Base-by-base conservation (phyloP, 2,797 vertebrate species). In the Xenentodon cancila region DNA sequence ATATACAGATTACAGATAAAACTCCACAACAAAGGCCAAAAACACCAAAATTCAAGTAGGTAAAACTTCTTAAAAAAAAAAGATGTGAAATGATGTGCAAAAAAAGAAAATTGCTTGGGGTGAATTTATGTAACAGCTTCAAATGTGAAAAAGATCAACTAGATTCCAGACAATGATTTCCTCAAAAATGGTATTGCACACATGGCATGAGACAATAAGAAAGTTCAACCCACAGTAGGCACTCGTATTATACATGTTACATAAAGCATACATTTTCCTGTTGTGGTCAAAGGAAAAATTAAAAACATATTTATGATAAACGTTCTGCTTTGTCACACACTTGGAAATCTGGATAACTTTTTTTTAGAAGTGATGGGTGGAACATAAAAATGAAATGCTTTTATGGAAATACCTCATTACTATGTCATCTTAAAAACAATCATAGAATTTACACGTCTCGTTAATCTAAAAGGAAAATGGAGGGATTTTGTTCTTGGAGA, bases 141-240 rank as follows among this genome's bases (percentile, higher is more conserved):
- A 55, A 75, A 37, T 13, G 77, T 87, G 79, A 75, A 81, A 78
- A 71, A 47, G 13, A 59, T 68, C 6, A 59, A 51, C n/a, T 32
- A 0, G 11, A 68, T 77, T 86, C 83, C 88, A 89, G 55, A 58
- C 67, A 55, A 30, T 40, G 49, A 59, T 42, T 53, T 12, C 15
- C 64, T 58, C 25, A 17, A 53, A 44, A 53, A 44, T 67, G 58
- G 64, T 84, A 84, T 82, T 88, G 79, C 87, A 83, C 84, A 75
- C 17, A 77, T 70, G 62, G 59, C 27, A 80, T 79, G 81, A 87
- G 81, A 88, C 82, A 79, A 80, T 34, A 53, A 69, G 30, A 51
- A 75, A 74, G 50, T 76, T 54, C 59, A 59, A 42, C 59, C 52
- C 46, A 59, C 25, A 75, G 46, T 54, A 88, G 86, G 85, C 86